phyloP scores from a whole-genome alignment of 1,140 invertebrate species.

The Drosophila parabipectinata region DNA sequence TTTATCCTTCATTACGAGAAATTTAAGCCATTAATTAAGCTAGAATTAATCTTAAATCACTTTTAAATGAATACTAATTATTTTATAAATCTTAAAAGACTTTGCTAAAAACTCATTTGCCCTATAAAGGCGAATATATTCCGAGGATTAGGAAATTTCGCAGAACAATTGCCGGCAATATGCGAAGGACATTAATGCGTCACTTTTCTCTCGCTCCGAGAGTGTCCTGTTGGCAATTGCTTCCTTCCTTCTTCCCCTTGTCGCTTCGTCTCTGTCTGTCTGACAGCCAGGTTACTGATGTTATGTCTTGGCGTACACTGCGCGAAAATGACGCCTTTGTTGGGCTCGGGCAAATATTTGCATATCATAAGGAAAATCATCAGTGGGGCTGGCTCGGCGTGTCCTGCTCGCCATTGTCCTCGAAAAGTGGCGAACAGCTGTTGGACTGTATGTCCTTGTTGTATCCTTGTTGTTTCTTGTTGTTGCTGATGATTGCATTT shows the following conservation, averaged over 20 bases:
- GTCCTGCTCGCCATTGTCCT: slow-evolving; percentile 32
- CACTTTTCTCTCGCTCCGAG: slow-evolving; percentile 5
- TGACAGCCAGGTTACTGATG: slow-evolving; percentile 10
- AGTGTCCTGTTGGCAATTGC: slow-evolving; percentile 39
- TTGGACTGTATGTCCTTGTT: slow-evolving; percentile 44
- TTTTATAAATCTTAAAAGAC: not conserved
- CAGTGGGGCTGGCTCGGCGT: slow-evolving; percentile 5
- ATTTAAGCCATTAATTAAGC: not conserved
- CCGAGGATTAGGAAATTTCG: not conserved
- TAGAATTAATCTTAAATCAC: not conserved
- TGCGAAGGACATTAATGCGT: slow-evolving; percentile 34
- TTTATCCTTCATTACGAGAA: not conserved
- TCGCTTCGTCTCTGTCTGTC: slow-evolving; percentile 10
- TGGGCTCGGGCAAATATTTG: slow-evolving; percentile 60
- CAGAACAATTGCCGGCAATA: slow-evolving; percentile 25
- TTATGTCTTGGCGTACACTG: slow-evolving; percentile 38
- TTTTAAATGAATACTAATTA: not conserved
- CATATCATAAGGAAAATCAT: slow-evolving; percentile 58
- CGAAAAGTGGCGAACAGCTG: slow-evolving; percentile 60
- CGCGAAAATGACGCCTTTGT: slow-evolving; percentile 43
- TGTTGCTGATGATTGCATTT: slow-evolving; percentile 52
- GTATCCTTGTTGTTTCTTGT: slow-evolving; percentile 29
- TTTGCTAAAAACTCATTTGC: not conserved
- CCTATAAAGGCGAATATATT: not conserved
- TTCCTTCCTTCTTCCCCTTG: slow-evolving; percentile 28